Percentiles rank a stretch among this genome's conserved stretches.
Conservation (phyloP, 1,140 invertebrate genomes). For the Arion vulgaris region DNA sequence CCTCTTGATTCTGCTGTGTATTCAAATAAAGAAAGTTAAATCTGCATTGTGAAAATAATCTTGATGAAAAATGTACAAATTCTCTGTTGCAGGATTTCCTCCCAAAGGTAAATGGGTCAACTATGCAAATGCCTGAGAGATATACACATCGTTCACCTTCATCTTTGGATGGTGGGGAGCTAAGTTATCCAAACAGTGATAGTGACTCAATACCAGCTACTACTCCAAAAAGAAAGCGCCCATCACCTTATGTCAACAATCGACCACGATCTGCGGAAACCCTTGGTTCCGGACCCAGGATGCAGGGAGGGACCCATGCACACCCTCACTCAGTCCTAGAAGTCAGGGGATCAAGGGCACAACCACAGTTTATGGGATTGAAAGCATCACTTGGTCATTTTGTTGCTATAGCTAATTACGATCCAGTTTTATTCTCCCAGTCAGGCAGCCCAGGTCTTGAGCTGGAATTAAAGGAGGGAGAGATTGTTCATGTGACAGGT, state of each 20-base stretch:
- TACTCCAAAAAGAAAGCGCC: not conserved
- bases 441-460: constrained; percentile 57
- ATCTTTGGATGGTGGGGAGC: constrained; percentile 25
- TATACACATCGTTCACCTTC: not conserved
- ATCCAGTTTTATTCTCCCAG: constrained; percentile 57
- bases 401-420: constrained; percentile 59
- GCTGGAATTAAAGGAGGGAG: constrained; percentile 58
- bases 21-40: no score
- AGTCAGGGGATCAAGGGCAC: not conserved
- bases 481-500: constrained; percentile 61
- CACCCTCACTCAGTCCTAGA: not conserved
- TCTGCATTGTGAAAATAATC: no score
- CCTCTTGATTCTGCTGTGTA: no score
- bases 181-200: constrained; percentile 22
- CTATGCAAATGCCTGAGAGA: not conserved
- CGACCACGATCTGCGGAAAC: constrained; percentile 29
- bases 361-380: not conserved
- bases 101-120: not conserved
- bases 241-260: constrained; percentile 25
- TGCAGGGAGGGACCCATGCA: constrained; percentile 10
- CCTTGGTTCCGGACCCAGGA: not conserved
- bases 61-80: no score
- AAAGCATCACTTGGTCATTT: constrained; percentile 35
- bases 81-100: not conserved
- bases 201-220: constrained; percentile 7